phyloP scores from a whole-genome alignment of 1,140 invertebrate genomes.

The silkworm (Bombyx mori) region ASM3026992v2 NC_085118.1:11056001-11056500 shows the following conservation, averaged over 20 bases:
- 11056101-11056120: too few species aligned
- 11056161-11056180: too few species aligned
- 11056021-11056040: too few species aligned
- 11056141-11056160: too few species aligned
- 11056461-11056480: constrained; percentile 61
- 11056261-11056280: constrained; percentile 42
- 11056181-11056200: neutral
- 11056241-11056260: constrained; percentile 35
- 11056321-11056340: constrained; percentile 43
- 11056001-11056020: too few species aligned
- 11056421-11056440: constrained; percentile 24
- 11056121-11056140: too few species aligned
- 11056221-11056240: constrained; percentile 46
- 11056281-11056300: constrained; percentile 35
- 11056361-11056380: constrained; percentile 53
- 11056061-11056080: too few species aligned
- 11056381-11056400: constrained; percentile 29
- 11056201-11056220: constrained; percentile 58
- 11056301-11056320: constrained; percentile 40
- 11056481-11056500: constrained; percentile 33
- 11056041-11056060: too few species aligned
- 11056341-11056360: constrained; percentile 38
- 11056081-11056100: too few species aligned
- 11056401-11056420: constrained; percentile 9
- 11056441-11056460: constrained; percentile 49